Base-by-base conservation (phyloP, 53 echinoderm and acorn worm genomes). In the Paelopatides confundens region DNA sequence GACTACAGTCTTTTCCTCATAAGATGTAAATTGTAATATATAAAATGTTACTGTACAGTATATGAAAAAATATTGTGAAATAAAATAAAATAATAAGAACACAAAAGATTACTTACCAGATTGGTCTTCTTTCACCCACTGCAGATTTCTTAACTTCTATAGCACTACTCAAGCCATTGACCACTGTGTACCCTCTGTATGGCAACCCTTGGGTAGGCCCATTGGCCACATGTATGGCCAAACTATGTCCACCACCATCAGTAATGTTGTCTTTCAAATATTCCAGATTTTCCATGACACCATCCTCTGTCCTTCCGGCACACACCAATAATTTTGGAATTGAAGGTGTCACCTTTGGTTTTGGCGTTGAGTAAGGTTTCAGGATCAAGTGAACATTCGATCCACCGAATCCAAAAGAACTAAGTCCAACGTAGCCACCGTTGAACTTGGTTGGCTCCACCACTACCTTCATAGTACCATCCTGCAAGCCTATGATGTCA, bases 351-450 rank as follows among this genome's bases (percentile, higher is more conserved):
- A 63, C 17, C 28, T 2, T 11, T 23, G 51, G 54, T 58, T 48
- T 87, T 31, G 27, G 37, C 21, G 76, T 48, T 65, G 88, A 79
- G 50, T 38, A 81, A 17, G 95, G 93, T 53, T 85, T 95, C 34
- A 95, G 85, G 13, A 93, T 86, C 51, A 95, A 82, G 31, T 92
- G 92, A 63, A 95, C 95, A 58, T 95, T 95, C 21, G 94, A 89
- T 6, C 94, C 94, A 3, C 94, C 94, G 65, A 93, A 95, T 14
- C 95, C 95, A 65, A 94, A 95, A 13, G 92, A 95, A 36, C 91
- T 95, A 52, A 95, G 31, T 5, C 95, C 95, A 24, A 95, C 93
- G 29, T 92, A 88, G 28, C 93, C 93, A 27, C 90, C 93, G 1
- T 78, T 53, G 67, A 88, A 93, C 9, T 78, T 43, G 1, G 90